phyloP scores from a whole-genome alignment of 2,888 invertebrate species.

The Cephonodes hylas region DNA sequence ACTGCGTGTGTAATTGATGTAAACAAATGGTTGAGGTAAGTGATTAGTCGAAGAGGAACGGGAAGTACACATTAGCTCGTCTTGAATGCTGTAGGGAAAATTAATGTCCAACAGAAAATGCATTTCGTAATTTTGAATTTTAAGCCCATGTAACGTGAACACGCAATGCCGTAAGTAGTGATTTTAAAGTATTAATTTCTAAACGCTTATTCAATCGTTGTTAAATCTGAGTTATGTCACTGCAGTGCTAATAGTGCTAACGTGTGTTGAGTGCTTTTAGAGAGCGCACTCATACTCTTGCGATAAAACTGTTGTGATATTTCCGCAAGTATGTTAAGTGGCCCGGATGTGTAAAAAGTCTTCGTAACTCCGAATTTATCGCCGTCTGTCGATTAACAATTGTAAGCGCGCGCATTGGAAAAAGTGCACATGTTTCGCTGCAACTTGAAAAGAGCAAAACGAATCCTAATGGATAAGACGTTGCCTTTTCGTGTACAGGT shows the following conservation, averaged over 20 bases:
- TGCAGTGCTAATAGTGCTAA: conserved; percentile 43
- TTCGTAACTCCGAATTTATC: conserved; percentile 41
- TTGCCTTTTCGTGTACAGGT: neutral
- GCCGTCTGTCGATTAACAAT: conserved; percentile 34
- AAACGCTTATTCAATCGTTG: conserved; percentile 41
- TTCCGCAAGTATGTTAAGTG: conserved; percentile 53
- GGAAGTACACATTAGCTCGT: conserved; percentile 5
- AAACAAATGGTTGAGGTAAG: conserved; percentile 16
- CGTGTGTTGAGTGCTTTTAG: conserved; percentile 54
- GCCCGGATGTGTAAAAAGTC: conserved; percentile 36
- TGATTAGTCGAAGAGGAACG: conserved; percentile 1
- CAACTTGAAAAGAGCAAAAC: conserved; percentile 10
- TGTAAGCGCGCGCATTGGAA: conserved; percentile 17
- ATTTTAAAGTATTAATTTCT: conserved; percentile 40
- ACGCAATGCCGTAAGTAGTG: neutral
- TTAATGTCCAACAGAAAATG: neutral
- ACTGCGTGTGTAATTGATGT: conserved; percentile 4
- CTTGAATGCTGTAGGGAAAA: neutral
- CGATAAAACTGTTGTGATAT: conserved; percentile 41
- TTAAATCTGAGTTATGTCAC: conserved; percentile 57
- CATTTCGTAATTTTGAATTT: neutral
- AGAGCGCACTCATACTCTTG: conserved; percentile 38
- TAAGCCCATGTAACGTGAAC: neutral
- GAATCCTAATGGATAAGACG: conserved; percentile 2
- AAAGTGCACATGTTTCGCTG: conserved; percentile 10